Evolutionary conservation across 2,888 invertebrate genomes (phyloP), one percentile per base, ranked within the genome.

Genomic region (Hermaeophaga mercurialis): DNA sequence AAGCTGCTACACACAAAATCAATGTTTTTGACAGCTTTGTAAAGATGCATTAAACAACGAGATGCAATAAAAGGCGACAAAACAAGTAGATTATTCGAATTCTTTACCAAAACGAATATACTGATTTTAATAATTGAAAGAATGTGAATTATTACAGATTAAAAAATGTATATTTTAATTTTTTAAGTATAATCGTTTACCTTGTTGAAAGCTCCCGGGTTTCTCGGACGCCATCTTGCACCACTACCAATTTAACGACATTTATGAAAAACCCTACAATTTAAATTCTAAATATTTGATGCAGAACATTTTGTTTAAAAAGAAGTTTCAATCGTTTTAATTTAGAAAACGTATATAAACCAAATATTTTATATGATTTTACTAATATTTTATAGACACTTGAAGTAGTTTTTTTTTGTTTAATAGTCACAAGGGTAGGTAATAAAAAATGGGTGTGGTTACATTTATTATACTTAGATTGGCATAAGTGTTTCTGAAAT

Each of bases 221-320:
- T 84, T 83, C 80, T 84, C 84, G 76, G 84, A 81, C 80, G 86
- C 86, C 87, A 86, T 86, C 82, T 84, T 74, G 69, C 73, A 71
- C 61, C 68, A 61, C 56, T 67, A 60, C 74, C 75, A 75, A 74
- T 66, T 54, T 60, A 65, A 64, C 58, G 56, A 53, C 22, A 1
- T 36, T 45, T 31, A 1, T 18, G 6, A n/a, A 62, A 65, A 61
- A 34, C 47, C 62, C 66, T 58, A 62, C 11, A 55, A 24, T 47
- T 64, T 61, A 43, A 59, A 65, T 56, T 58, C 47, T 17, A 56
- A 58, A 52, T 36, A 22, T n/a, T 17, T 34, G 6, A 22, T 3
- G 8, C 19, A 24, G 28, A n/a, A 3, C 22, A 22, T 22, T 22
- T 6, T 6, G 6, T 5, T 22, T 22, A 22, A 22, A 22, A n/a